Evolutionary conservation across 2,113 vertebrate genomes (phyloP).

Genomic region (Axis porcinus): DNA sequence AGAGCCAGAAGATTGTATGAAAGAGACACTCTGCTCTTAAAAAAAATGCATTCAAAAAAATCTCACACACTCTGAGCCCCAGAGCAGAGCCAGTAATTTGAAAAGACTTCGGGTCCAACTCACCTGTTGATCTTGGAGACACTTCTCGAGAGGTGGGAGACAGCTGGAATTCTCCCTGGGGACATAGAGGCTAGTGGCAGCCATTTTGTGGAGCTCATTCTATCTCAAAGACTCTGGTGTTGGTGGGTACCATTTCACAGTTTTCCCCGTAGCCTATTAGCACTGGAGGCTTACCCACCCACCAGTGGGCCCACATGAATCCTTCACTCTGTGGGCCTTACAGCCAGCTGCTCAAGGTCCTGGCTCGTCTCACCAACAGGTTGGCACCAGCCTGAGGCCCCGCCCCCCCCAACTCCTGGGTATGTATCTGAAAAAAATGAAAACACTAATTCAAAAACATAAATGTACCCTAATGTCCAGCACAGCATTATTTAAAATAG

Average conservation of each 20-base stretch:
- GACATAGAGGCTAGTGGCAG: neutral
- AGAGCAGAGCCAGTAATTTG: neutral
- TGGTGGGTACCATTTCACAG: neutral
- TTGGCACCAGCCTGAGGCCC: neutral
- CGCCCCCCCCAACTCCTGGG: neutral
- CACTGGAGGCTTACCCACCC: neutral
- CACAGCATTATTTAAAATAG: neutral
- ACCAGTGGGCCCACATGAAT: neutral
- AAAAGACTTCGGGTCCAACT: neutral
- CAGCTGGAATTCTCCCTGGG: neutral
- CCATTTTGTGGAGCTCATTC: neutral
- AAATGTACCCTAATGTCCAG: neutral
- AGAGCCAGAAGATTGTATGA: neutral
- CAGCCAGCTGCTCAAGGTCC: neutral
- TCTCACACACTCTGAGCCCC: neutral
- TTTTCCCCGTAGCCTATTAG: neutral
- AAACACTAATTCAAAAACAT: neutral
- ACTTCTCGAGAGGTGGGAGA: neutral
- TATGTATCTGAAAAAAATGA: neutral
- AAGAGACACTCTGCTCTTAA: neutral
- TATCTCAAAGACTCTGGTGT: neutral
- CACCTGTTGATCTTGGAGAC: neutral
- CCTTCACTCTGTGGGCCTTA: neutral
- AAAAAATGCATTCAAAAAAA: neutral
- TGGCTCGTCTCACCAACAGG: neutral